These are phyloP conservation scores for Coccyzus lansbergi DNA, from an alignment of 2,797 vertebrate species.

Conservation along the genomic window DNA sequence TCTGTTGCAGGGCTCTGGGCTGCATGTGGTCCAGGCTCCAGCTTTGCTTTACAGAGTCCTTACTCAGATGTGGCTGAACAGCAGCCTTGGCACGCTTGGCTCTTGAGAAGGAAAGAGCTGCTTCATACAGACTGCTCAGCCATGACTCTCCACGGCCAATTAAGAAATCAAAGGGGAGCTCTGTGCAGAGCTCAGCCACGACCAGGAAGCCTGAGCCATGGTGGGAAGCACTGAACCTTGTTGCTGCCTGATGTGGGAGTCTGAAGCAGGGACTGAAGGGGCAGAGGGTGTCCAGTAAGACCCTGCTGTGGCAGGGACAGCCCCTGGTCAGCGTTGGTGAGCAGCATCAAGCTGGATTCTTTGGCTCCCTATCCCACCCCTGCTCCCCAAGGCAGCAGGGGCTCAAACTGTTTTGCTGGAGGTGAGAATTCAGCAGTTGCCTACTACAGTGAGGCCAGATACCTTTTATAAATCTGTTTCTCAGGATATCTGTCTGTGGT, in stretches of 20 bases:
- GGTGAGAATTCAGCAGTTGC: background rate
- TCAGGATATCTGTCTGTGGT: background rate
- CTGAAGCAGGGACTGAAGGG: background rate
- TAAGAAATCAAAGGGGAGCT: constrained; percentile 10
- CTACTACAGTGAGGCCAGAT: background rate
- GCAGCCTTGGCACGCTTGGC: background rate
- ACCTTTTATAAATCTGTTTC: background rate
- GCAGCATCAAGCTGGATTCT: background rate
- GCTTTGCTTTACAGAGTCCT: background rate
- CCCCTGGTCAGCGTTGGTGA: background rate
- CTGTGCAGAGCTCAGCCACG: background rate
- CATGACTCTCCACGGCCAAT: background rate
- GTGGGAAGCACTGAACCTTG: background rate
- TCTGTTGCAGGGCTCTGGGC: background rate
- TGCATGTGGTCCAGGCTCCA: background rate
- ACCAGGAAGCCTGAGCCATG: background rate
- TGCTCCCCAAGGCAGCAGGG: background rate
- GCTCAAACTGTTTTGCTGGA: background rate
- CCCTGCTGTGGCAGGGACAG: background rate
- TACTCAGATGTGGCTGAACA: background rate
- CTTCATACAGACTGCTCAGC: background rate
- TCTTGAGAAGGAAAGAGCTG: background rate
- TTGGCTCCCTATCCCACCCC: background rate
- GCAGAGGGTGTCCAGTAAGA: background rate
- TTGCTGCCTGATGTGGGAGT: background rate